Base-by-base conservation (phyloP, 2,888 invertebrate genomes). In the Nomada flava region DNA sequence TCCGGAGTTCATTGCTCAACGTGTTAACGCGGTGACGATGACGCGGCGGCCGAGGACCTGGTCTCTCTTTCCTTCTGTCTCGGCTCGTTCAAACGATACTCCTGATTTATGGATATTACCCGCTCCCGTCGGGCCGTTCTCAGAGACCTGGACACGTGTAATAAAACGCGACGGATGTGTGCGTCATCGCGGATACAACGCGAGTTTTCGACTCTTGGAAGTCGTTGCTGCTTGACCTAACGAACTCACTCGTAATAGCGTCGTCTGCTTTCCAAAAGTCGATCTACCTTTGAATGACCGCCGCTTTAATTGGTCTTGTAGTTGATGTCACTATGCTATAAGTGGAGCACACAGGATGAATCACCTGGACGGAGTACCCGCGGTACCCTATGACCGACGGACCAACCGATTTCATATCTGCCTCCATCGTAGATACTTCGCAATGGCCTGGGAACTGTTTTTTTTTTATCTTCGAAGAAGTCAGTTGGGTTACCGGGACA, bases 91-190 rank as follows among this genome's bases (percentile, higher is more conserved):
- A 89, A 47, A 89, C 88, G 88, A 91, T 91, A 91, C 89, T 91
- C 82, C 89, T 89, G 91, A 92, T 92, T 92, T 92, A 92, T 91
- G 87, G 82, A 91, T 90, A 90, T 90, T 90, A 79, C 86, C 77
- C 59, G 83, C 86, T 89, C 83, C 88, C 73, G 83, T 77, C 84
- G 86, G 86, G 86, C 76, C 86, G 85, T 86, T 89, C 88, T 69
- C 85, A 78, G 85, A 84, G 84, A 57, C 82, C 71, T 68, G 84
- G 82, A 86, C 88, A 87, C 88, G 88, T 90, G 89, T 90, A 91
- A 91, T 91, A 91, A 91, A 90, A 90, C 86, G 84, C 88, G 85
- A 82, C 85, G 86, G 83, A 87, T 87, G 86, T 82, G 86, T 87
- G 85, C 87, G 88, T 88, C 88, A 83, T 76, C 84, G 82, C 71